Evolutionary conservation across 64 coral and sea anemone species (phyloP).

Genomic region (Pocillopora damicornis): DNA sequence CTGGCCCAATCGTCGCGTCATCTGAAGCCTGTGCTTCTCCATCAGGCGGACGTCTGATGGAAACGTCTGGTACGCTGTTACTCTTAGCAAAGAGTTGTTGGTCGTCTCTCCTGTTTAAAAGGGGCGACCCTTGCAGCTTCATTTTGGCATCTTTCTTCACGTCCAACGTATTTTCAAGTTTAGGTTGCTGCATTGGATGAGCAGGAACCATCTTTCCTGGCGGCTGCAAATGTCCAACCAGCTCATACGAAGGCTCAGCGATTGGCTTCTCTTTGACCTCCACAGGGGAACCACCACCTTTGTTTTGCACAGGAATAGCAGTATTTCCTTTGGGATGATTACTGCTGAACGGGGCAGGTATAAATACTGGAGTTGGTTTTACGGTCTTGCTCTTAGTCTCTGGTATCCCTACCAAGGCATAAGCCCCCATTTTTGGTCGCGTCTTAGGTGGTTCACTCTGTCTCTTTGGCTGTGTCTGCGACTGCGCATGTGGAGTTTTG

Average conservation of each 20-base stretch:
- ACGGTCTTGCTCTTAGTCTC: background rate
- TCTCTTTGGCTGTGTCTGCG: background rate
- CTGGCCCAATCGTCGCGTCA: background rate
- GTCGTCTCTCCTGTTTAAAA: background rate
- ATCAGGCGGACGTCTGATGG: background rate
- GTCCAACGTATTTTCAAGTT: background rate
- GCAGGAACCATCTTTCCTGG: background rate
- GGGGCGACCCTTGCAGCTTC: background rate
- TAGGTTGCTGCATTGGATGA: background rate
- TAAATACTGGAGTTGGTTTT: background rate
- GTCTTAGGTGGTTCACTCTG: background rate
- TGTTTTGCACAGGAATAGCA: background rate
- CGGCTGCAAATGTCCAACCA: background rate
- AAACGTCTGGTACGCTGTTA: background rate
- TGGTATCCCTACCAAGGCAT: slow-evolving; percentile 21
- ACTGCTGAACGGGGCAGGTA: background rate
- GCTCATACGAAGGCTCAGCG: background rate
- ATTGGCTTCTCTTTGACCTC: background rate
- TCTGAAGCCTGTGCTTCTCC: background rate
- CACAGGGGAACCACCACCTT: background rate
- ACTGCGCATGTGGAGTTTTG: background rate
- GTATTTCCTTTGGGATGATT: background rate
- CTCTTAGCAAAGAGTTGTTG: background rate
- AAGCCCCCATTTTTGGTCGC: background rate
- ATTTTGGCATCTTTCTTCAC: background rate